Conservation (phyloP, 1,140 invertebrate genomes). For the Drosophila elegans region DNA sequence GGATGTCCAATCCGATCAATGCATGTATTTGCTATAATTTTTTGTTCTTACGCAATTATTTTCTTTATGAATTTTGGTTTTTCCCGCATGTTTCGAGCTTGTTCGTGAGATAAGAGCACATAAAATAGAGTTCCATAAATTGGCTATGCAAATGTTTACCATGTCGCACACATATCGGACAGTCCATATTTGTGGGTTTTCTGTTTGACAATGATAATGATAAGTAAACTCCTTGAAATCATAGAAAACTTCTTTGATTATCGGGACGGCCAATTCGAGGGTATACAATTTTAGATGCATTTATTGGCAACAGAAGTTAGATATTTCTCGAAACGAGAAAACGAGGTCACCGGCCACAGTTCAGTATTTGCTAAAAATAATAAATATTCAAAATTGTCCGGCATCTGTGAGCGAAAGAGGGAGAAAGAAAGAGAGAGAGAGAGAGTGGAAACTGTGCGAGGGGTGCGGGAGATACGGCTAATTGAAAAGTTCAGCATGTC, state of each 20-base stretch:
- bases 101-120: constrained; percentile 60
- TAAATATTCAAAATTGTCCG: constrained; percentile 41
- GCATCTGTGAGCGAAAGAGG: constrained; percentile 5
- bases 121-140: constrained; percentile 59
- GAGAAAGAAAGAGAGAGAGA: background rate
- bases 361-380: constrained; percentile 40
- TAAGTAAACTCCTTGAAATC: constrained; percentile 29
- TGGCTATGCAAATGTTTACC: constrained; percentile 45
- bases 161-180: constrained; percentile 25
- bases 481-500: constrained; percentile 43
- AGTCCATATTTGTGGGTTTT: constrained; percentile 29
- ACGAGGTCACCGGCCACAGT: constrained; percentile 10
- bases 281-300: constrained; percentile 21
- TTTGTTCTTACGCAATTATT: constrained; percentile 41
- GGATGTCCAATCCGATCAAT: constrained; percentile 24
- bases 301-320: constrained; percentile 13
- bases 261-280: constrained; percentile 35
- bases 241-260: constrained; percentile 15
- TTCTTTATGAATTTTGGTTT: constrained; percentile 41
- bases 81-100: constrained; percentile 30
- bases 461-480: constrained; percentile 27
- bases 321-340: background rate
- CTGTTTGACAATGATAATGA: constrained; percentile 21
- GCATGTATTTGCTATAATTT: constrained; percentile 46
- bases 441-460: constrained; percentile 1